A percentile compares a stretch with the other conserved stretches of the same genome.
These are phyloP conservation scores for Uria aalge DNA, from an alignment of 2,113 vertebrate species.

Conservation along the genomic window DNA sequence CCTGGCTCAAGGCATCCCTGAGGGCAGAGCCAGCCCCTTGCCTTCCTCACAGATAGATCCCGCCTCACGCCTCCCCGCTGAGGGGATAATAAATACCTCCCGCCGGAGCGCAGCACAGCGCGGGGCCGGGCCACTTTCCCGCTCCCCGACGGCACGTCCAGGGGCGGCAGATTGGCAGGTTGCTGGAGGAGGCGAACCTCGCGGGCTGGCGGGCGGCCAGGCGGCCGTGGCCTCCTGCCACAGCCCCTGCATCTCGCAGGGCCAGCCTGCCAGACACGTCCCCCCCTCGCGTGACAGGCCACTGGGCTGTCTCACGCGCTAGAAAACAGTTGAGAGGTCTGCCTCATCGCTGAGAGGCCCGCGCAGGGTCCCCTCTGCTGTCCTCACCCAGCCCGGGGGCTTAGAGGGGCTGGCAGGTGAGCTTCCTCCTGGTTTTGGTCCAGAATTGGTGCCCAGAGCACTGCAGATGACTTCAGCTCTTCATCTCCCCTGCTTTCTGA, in stretches of 20 bases:
- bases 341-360: constrained; percentile 27
- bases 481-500: neutral
- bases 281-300: constrained; percentile 45
- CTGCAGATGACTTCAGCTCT: neutral
- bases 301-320: constrained; percentile 11
- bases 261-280: constrained; percentile 61
- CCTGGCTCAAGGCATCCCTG: neutral
- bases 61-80: neutral
- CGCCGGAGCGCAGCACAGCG: neutral
- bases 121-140: neutral
- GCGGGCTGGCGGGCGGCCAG: neutral
- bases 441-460: neutral
- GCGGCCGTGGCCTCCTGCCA: constrained; percentile 31
- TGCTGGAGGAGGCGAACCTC: neutral
- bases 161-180: constrained; percentile 44
- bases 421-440: neutral
- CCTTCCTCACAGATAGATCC: neutral
- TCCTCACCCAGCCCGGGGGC: neutral
- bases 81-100: constrained; percentile 5
- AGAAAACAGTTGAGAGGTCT: constrained; percentile 19
- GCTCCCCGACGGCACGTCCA: neutral
- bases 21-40: neutral
- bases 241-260: constrained; percentile 8
- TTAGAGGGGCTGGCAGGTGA: neutral
- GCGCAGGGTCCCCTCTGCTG: neutral